Evolutionary conservation across 2,113 vertebrate genomes (phyloP).

Genomic region (Hippopotamus amphibius): DNA sequence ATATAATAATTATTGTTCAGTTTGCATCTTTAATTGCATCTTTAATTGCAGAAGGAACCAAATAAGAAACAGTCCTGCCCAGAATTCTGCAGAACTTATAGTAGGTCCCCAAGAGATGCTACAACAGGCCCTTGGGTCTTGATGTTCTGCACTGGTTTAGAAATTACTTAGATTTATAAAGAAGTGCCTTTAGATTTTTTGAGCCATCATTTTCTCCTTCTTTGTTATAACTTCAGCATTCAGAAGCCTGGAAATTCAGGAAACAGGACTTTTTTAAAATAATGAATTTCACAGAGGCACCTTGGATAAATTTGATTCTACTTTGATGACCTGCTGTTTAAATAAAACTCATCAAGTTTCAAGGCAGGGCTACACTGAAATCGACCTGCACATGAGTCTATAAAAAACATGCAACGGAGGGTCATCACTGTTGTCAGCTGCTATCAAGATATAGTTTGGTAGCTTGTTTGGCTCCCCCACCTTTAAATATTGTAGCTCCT

Average conservation of each 20-base stretch:
- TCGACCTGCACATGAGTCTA: background rate
- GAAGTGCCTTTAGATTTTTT: background rate
- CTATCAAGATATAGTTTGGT: background rate
- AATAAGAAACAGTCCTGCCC: background rate
- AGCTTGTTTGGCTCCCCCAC: no score
- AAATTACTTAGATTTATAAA: background rate
- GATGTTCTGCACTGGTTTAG: background rate
- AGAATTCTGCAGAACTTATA: background rate
- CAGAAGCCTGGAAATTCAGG: background rate
- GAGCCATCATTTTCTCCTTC: background rate
- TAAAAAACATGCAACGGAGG: background rate
- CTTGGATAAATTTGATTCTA: background rate
- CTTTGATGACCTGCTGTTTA: background rate
- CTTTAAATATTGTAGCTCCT: background rate
- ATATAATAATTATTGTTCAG: background rate
- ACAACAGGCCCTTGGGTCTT: no score
- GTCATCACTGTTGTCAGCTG: fast-evolving
- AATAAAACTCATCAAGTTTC: background rate
- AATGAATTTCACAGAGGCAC: background rate
- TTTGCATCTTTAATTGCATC: background rate
- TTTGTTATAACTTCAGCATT: background rate
- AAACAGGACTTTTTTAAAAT: background rate
- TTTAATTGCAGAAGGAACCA: background rate
- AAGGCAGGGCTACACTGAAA: background rate
- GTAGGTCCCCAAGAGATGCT: fast-evolving